Evolutionary conservation across 2,888 invertebrate species (phyloP).

Genomic region (Clistopyga incitator): DNA sequence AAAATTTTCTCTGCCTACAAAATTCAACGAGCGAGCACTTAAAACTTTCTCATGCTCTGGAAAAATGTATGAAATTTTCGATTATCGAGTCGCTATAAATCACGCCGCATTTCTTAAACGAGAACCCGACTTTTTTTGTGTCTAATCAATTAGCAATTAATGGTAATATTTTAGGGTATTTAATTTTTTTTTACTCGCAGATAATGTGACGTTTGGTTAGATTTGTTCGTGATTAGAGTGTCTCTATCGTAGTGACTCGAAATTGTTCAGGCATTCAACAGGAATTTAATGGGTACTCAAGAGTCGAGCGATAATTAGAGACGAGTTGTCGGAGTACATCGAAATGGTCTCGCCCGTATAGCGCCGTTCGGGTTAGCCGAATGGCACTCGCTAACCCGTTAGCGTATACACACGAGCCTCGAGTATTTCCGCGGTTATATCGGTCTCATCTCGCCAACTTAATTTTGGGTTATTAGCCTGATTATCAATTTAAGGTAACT

Average conservation of each 20-base stretch:
- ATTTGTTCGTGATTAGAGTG: too few relatives aligned
- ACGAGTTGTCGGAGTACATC: conserved; percentile 22
- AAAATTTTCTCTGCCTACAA: conserved; percentile 3
- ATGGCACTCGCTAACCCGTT: background rate
- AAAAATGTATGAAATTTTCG: background rate
- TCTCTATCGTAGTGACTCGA: background rate
- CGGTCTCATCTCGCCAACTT: conserved; percentile 38
- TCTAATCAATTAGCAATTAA: too few relatives aligned
- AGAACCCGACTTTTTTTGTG: too few relatives aligned
- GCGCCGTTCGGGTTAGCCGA: background rate
- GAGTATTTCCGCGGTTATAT: conserved; percentile 1
- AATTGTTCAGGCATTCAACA: conserved; percentile 13
- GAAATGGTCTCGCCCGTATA: conserved; percentile 9
- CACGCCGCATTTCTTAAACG: background rate
- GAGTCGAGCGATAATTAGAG: conserved; percentile 41
- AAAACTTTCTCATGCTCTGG: background rate
- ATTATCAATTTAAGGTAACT: background rate
- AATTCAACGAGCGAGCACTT: background rate
- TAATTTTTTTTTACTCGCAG: too few relatives aligned
- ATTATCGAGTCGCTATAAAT: background rate
- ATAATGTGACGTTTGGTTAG: too few relatives aligned
- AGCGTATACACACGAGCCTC: background rate
- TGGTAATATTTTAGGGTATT: too few relatives aligned
- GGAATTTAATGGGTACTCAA: conserved; percentile 42
- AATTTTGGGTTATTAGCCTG: conserved; percentile 1